Evolutionary conservation across 2,888 invertebrate species (phyloP).

Genomic region (Pollenia amentaria): DNA sequence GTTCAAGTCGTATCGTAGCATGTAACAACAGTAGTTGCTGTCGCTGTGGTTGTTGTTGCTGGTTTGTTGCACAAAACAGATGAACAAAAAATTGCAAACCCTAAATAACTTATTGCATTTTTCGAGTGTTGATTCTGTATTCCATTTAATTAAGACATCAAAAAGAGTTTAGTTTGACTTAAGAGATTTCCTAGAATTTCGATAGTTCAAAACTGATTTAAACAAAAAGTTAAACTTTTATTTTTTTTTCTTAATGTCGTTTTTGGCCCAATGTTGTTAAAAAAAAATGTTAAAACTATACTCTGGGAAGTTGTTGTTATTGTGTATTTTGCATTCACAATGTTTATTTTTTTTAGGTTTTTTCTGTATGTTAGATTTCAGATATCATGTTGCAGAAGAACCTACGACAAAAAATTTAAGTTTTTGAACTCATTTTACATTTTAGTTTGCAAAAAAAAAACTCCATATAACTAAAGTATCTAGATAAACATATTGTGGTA

Average conservation of each 20-base stretch:
- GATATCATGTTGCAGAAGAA: conserved; percentile 63
- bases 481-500: conserved; percentile 60
- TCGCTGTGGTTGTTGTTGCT: conserved; percentile 37
- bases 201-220: conserved; percentile 75
- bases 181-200: conserved; percentile 77
- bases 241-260: conserved; percentile 53
- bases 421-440: conserved; percentile 71
- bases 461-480: conserved; percentile 50
- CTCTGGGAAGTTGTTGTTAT: conserved; percentile 63
- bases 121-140: conserved; percentile 72
- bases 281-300: conserved; percentile 57
- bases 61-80: conserved; percentile 12
- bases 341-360: conserved; percentile 59
- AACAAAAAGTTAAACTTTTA: conserved; percentile 64
- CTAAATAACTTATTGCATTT: conserved; percentile 72
- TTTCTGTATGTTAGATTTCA: conserved; percentile 66
- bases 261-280: conserved; percentile 54
- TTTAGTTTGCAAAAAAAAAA: conserved; percentile 26
- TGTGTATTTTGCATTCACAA: conserved; percentile 63
- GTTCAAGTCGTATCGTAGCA: conserved; percentile 36
- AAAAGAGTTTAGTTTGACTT: conserved; percentile 76
- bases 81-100: conserved; percentile 26
- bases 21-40: conserved; percentile 60
- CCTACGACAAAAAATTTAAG: conserved; percentile 47
- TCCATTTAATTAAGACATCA: conserved; percentile 78